A percentile compares a stretch with the other conserved stretches of the same genome.
phyloP scores from a whole-genome alignment of 2,888 invertebrate genomes.

The Leptinotarsa peninsularis region DNA sequence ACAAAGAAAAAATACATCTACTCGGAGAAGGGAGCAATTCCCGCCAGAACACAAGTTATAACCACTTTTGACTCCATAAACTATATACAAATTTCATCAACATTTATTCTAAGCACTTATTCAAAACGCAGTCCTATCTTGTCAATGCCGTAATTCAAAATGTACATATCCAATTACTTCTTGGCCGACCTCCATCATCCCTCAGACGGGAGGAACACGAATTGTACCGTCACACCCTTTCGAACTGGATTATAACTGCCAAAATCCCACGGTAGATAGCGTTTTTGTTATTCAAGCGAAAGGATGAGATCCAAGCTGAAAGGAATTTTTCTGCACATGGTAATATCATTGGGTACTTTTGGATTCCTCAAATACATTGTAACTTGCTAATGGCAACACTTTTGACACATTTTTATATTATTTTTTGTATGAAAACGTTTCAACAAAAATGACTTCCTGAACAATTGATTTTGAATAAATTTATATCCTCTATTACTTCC shows the following conservation, averaged over 20 bases:
- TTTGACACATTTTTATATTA: too few relatives aligned
- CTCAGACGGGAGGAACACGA: too few relatives aligned
- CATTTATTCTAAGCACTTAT: slow-evolving; percentile 19
- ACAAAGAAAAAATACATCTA: background rate
- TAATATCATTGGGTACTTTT: too few relatives aligned
- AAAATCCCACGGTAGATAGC: slow-evolving; percentile 23
- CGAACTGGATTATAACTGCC: slow-evolving; percentile 22
- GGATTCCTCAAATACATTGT: too few relatives aligned
- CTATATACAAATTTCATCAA: slow-evolving; percentile 60
- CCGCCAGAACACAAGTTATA: slow-evolving; percentile 55
- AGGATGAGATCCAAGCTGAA: slow-evolving; percentile 3
- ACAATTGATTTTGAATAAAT: background rate
- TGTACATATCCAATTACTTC: slow-evolving; percentile 49
- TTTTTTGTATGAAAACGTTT: too few relatives aligned
- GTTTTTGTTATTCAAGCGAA: slow-evolving; percentile 14
- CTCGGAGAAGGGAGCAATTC: background rate
- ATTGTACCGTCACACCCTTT: too few relatives aligned
- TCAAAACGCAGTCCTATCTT: slow-evolving; percentile 3
- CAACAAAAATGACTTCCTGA: too few relatives aligned
- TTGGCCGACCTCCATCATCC: background rate
- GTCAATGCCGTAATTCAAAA: slow-evolving; percentile 50
- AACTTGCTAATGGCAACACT: too few relatives aligned
- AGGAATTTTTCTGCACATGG: background rate
- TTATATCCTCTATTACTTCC: background rate
- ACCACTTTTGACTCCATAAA: slow-evolving; percentile 57